Percentiles rank a stretch among this genome's conserved stretches.
phyloP scores from a whole-genome alignment of 2,113 vertebrate species.

The Pedionomus torquatus region DNA sequence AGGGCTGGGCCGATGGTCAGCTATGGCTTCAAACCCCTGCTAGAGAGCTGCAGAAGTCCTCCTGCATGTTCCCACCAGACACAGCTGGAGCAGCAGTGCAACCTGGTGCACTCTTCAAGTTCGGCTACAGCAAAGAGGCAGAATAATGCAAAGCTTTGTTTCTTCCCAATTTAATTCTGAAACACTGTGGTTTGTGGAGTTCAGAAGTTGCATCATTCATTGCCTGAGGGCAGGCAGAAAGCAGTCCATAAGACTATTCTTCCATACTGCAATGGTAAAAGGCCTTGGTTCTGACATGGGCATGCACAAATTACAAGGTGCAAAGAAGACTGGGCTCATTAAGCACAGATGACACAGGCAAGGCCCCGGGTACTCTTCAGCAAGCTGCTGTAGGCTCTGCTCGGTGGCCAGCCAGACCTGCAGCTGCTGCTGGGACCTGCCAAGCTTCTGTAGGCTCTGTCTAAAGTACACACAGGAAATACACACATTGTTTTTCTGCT shows the following conservation, averaged over 20 bases:
- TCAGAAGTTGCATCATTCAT: not conserved
- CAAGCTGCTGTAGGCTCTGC: not conserved
- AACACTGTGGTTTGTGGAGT: accelerated
- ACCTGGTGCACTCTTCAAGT: not conserved
- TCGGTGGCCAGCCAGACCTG: not conserved
- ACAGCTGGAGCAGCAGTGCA: not conserved
- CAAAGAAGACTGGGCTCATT: not conserved
- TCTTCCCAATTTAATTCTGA: not conserved
- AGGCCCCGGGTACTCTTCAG: not conserved
- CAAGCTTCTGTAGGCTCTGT: not conserved
- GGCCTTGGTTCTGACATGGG: not conserved
- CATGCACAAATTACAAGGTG: not conserved
- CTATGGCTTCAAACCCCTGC: not conserved
- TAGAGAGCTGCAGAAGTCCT: not conserved
- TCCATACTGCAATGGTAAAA: not conserved
- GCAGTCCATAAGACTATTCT: not conserved
- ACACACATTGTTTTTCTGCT: not conserved
- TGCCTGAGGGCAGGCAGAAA: not conserved
- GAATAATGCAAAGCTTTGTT: not conserved
- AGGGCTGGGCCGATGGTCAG: not conserved
- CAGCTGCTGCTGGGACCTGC: conserved; percentile 35
- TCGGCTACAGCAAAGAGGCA: accelerated
- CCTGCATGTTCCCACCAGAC: not conserved
- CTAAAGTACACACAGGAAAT: not conserved
- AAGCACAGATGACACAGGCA: not conserved